These are phyloP conservation scores for Camponotus floridanus DNA, from an alignment of 1,140 invertebrate species.

Conservation along the genomic window DNA sequence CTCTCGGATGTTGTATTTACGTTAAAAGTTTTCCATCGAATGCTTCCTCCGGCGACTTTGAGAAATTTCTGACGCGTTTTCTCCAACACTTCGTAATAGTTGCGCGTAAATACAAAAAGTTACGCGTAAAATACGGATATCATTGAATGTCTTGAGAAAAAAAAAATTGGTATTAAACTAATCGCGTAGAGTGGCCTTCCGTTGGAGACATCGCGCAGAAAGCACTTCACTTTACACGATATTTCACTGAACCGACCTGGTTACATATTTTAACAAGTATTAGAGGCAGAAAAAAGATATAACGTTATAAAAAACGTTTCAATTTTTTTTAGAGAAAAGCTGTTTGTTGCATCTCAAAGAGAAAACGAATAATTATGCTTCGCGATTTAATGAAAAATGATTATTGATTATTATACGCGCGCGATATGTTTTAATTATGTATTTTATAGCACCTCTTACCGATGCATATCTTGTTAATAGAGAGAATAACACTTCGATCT, in stretches of 20 bases:
- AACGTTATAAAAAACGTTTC: background rate
- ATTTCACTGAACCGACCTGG: constrained; percentile 49
- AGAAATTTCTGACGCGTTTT: background rate
- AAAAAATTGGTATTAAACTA: constrained; percentile 57
- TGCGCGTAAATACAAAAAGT: constrained; percentile 20
- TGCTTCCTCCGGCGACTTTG: background rate
- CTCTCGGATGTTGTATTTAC: background rate
- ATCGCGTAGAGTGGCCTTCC: constrained; percentile 48
- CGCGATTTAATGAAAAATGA: background rate
- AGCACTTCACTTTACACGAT: constrained; percentile 54
- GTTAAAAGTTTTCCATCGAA: background rate
- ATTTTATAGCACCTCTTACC: background rate
- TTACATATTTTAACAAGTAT: constrained; percentile 45
- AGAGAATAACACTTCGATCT: constrained; percentile 1
- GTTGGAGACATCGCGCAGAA: constrained; percentile 14
- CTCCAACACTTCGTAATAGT: background rate
- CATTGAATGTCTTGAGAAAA: constrained; percentile 3
- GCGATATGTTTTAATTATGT: background rate
- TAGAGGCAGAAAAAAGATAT: constrained; percentile 9
- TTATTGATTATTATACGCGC: background rate
- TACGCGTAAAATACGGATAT: constrained; percentile 12
- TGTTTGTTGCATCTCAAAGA: constrained; percentile 5
- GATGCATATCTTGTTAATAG: background rate
- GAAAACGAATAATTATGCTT: background rate
- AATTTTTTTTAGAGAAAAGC: background rate